Evolutionary conservation across 2,113 vertebrate genomes (phyloP).

Genomic region (Psilopsiagon aymara): DNA sequence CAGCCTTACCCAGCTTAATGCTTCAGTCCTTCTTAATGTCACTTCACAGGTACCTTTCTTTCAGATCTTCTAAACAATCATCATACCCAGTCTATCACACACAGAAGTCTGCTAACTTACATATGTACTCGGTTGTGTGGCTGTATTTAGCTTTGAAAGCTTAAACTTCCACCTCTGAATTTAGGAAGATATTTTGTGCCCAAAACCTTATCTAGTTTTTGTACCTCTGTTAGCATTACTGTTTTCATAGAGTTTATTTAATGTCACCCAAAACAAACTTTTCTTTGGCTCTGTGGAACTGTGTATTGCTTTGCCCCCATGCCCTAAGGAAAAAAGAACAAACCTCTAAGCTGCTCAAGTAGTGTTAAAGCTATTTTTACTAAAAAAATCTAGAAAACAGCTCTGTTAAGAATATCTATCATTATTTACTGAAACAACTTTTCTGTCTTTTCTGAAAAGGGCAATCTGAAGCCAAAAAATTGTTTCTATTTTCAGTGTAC

Average conservation of each 20-base stretch:
- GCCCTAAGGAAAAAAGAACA: background rate
- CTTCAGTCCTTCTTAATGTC: background rate
- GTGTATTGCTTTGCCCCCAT: background rate
- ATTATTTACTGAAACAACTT: background rate
- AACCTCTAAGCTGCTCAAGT: background rate
- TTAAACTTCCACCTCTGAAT: background rate
- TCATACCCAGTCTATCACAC: background rate
- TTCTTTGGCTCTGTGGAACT: background rate
- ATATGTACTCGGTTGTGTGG: rapidly evolving
- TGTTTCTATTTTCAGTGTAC: background rate
- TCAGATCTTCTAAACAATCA: background rate
- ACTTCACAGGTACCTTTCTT: background rate
- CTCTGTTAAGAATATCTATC: background rate
- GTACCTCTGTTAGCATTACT: background rate
- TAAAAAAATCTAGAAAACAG: background rate
- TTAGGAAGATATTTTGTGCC: background rate
- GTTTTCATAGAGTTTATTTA: background rate
- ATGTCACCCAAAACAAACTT: background rate
- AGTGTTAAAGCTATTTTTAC: background rate
- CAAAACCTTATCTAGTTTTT: background rate
- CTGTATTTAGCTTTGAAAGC: background rate
- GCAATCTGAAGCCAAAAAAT: background rate
- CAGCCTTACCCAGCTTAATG: background rate
- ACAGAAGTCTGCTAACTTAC: background rate
- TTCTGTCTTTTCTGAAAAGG: background rate